A percentile compares a stretch with the other conserved stretches of the same genome.
Evolutionary conservation across 2,113 vertebrate species (phyloP).

Genomic region (Heterochromis multidens): DNA sequence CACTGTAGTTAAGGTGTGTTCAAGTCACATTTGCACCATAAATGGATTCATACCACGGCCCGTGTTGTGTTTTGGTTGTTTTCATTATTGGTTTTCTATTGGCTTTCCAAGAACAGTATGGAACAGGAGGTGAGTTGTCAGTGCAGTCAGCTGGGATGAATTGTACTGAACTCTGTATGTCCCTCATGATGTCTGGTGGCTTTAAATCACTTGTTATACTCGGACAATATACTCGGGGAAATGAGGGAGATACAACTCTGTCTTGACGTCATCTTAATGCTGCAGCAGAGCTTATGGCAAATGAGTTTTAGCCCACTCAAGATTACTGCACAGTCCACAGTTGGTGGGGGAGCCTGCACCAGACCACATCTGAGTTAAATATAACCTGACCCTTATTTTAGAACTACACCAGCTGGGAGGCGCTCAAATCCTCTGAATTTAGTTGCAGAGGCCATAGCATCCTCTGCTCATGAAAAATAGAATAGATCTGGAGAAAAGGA

Average conservation of each 20-base stretch:
- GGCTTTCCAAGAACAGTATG: not conserved
- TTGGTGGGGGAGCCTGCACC: constrained; percentile 57
- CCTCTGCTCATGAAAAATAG: constrained; percentile 40
- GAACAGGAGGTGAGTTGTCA: not conserved
- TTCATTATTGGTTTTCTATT: not conserved
- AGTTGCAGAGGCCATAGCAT: not conserved
- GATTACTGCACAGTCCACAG: constrained; percentile 63
- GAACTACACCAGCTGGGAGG: constrained; percentile 20
- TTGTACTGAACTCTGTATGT: not conserved
- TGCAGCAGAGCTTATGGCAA: constrained; percentile 39
- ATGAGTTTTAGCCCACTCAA: constrained; percentile 50
- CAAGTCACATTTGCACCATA: not conserved
- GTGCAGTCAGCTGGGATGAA: not conserved
- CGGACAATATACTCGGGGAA: not conserved
- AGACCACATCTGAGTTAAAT: constrained; percentile 63
- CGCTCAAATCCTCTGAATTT: not conserved
- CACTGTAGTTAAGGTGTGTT: not conserved
- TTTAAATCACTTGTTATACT: constrained; percentile 1
- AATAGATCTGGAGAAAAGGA: constrained; percentile 51
- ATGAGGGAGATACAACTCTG: constrained; percentile 20
- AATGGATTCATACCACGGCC: not conserved
- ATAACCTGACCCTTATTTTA: constrained; percentile 49
- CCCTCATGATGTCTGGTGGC: not conserved
- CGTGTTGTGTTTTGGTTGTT: not conserved
- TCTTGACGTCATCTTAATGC: constrained; percentile 32